These are phyloP conservation scores for Pitangus sulphuratus DNA, from an alignment of 2,797 vertebrate species.

Conservation along the genomic window DNA sequence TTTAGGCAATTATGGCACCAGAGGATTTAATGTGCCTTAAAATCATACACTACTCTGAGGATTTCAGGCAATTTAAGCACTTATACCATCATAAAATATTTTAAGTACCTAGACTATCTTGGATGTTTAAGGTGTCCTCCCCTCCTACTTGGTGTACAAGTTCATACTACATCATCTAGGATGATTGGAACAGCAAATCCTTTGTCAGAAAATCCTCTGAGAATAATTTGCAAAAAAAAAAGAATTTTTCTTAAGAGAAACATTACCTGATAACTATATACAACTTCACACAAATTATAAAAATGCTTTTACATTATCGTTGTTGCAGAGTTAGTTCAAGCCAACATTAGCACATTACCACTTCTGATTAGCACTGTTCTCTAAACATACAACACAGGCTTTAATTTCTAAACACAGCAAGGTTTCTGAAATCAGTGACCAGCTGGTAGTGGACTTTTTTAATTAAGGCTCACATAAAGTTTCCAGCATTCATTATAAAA, in stretches of 20 bases:
- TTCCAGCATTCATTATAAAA: background rate
- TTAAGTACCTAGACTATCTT: background rate
- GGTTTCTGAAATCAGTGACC: background rate
- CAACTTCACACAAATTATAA: background rate
- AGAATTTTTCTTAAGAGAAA: background rate
- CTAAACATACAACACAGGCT: background rate
- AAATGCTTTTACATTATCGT: background rate
- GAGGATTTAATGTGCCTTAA: background rate
- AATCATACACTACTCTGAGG: background rate
- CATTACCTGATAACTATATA: background rate
- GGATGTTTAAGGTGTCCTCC: background rate
- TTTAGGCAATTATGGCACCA: background rate
- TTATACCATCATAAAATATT: background rate
- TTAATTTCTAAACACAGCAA: background rate
- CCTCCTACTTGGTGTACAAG: background rate
- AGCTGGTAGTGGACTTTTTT: background rate
- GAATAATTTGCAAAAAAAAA: background rate
- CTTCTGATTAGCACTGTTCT: background rate
- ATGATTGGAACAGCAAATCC: background rate
- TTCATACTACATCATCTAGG: background rate
- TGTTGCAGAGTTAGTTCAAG: background rate
- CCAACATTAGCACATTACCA: background rate
- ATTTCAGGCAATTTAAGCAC: background rate
- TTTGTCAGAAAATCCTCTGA: background rate
- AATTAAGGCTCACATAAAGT: background rate